Conservation (phyloP, 2,888 invertebrate species). For the Drosophila melanocephala region DNA sequence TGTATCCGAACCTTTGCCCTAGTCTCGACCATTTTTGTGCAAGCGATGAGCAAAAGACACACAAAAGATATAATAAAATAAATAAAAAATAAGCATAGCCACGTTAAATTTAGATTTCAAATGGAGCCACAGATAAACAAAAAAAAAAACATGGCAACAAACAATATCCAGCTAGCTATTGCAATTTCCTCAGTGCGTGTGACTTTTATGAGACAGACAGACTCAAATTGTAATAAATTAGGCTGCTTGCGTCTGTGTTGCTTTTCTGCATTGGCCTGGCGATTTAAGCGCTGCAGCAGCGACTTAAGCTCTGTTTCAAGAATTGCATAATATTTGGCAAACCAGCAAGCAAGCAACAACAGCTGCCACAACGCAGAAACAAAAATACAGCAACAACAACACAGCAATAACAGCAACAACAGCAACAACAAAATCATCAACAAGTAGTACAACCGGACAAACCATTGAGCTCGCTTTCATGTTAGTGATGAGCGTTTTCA, state of each 20-base stretch:
- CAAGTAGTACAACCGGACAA: slow-evolving; percentile 44
- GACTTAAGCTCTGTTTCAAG: slow-evolving; percentile 28
- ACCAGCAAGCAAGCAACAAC: slow-evolving; percentile 25
- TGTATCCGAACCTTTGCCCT: slow-evolving; percentile 53
- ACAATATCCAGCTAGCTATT: slow-evolving; percentile 31
- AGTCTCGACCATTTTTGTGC: slow-evolving; percentile 34
- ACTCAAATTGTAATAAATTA: slow-evolving; percentile 65
- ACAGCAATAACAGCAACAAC: slow-evolving; percentile 42
- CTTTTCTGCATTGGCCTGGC: slow-evolving; percentile 47
- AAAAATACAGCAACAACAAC: slow-evolving; percentile 35
- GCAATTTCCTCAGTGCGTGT: slow-evolving; percentile 61
- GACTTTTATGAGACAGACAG: slow-evolving; percentile 19
- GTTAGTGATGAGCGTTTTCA: slow-evolving; percentile 33
- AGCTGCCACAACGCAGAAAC: slow-evolving; percentile 44
- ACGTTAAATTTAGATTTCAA: slow-evolving; percentile 45
- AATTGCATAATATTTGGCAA: slow-evolving; percentile 75
- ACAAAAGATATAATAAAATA: neutral
- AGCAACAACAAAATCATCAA: slow-evolving; percentile 25
- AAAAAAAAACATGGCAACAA: slow-evolving; percentile 22
- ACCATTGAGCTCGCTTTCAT: slow-evolving; percentile 16
- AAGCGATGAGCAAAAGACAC: slow-evolving; percentile 21
- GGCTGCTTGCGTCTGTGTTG: slow-evolving; percentile 44
- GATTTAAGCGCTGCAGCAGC: slow-evolving; percentile 29
- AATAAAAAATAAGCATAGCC: slow-evolving; percentile 8
- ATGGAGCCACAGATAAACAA: slow-evolving; percentile 38